Evolutionary conservation across 2,888 invertebrate species (phyloP).

Genomic region (Ichneumoninae sp.): DNA sequence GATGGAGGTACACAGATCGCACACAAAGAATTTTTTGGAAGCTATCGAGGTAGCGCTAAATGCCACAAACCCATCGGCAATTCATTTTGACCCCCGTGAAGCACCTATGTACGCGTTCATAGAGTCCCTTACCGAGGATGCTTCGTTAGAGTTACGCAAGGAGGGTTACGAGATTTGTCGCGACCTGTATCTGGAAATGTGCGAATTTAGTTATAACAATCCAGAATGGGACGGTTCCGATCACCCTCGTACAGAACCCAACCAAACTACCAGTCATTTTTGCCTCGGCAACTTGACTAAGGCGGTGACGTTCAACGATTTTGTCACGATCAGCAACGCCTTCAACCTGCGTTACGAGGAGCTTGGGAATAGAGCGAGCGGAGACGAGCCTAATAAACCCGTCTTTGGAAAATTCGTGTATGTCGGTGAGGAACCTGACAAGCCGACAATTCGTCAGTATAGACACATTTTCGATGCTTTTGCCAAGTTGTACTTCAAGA

Average conservation of each 20-base stretch:
- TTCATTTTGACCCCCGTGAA: background rate
- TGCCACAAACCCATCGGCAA: background rate
- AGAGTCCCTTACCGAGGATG: background rate
- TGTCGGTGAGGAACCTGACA: conserved; percentile 6
- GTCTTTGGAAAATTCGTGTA: conserved; percentile 26
- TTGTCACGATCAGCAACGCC: background rate
- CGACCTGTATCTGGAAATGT: conserved; percentile 19
- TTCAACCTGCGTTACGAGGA: conserved; percentile 28
- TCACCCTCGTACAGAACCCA: no score
- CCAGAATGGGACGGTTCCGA: background rate
- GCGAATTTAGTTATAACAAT: background rate
- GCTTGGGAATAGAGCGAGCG: background rate
- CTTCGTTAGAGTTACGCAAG: background rate
- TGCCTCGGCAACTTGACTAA: no score
- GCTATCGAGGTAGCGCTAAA: background rate
- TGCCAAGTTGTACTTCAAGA: conserved; percentile 28
- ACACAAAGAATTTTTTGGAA: background rate
- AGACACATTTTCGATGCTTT: conserved; percentile 34
- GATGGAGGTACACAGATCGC: background rate
- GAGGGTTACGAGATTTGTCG: conserved; percentile 18
- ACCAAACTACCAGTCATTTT: background rate
- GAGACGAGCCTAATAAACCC: background rate
- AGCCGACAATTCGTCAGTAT: background rate
- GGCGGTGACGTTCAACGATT: no score
- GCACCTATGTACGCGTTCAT: background rate